Percentiles rank a stretch among this genome's conserved stretches.
Conservation (phyloP, 2,888 invertebrate species). For the Camponotus fellah region DNA sequence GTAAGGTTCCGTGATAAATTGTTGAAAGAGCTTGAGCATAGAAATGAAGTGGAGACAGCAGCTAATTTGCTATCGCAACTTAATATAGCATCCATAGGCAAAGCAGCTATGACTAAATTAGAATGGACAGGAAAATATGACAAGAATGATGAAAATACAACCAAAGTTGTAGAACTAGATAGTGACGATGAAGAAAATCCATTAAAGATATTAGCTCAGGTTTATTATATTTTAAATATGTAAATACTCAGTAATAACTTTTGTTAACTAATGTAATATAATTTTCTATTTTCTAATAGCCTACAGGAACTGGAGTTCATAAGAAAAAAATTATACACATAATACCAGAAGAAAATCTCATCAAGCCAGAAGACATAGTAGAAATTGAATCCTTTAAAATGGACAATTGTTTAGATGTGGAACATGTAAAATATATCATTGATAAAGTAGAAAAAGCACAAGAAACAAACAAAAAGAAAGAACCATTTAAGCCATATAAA, state of each 20-base stretch:
- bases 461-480: constrained; percentile 74
- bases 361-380: constrained; percentile 87
- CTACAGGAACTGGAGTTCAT: constrained; percentile 85
- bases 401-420: constrained; percentile 73
- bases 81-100: constrained; percentile 86
- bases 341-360: constrained; percentile 86
- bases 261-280: neutral
- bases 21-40: constrained; percentile 86
- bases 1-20: constrained; percentile 86
- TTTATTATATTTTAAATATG: constrained; percentile 63
- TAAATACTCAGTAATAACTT: neutral
- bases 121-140: constrained; percentile 88
- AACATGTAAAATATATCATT: constrained; percentile 88
- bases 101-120: constrained; percentile 87
- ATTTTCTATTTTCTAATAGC: constrained; percentile 70
- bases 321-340: constrained; percentile 87
- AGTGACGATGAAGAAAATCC: constrained; percentile 89
- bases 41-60: constrained; percentile 87
- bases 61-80: constrained; percentile 87
- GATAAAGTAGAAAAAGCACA: constrained; percentile 86
- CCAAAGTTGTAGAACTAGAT: constrained; percentile 87
- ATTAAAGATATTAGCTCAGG: constrained; percentile 88
- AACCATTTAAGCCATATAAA: constrained; percentile 88
- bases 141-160: constrained; percentile 75
- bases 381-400: constrained; percentile 84